Conservation (phyloP, 2,113 vertebrate species). For the Pseudorhombus dupliciocellatus region DNA sequence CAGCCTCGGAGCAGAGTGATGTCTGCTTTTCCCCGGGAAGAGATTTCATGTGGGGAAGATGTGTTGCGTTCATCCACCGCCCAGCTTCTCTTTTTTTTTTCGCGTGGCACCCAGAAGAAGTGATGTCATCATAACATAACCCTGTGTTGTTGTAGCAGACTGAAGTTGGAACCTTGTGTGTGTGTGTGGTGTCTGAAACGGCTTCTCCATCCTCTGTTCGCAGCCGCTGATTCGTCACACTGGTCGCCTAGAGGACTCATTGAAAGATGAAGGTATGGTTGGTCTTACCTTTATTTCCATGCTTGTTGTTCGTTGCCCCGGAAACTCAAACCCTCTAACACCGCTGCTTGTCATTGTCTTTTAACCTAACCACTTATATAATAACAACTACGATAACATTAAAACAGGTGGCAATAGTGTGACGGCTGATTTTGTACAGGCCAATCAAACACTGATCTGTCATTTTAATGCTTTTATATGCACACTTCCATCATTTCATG, state of each 20-base stretch:
- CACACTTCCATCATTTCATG: not conserved
- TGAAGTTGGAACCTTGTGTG: constrained; percentile 41
- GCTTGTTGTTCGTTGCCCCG: constrained; percentile 4
- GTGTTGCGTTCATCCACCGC: constrained; percentile 32
- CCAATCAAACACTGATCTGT: not conserved
- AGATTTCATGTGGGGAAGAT: constrained; percentile 4
- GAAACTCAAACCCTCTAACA: not conserved
- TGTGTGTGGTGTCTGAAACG: constrained; percentile 50
- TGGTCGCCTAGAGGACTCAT: constrained; percentile 72
- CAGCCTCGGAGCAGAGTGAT: not conserved
- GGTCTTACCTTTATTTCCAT: constrained; percentile 10
- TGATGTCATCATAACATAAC: constrained; percentile 76
- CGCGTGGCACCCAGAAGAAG: constrained; percentile 51
- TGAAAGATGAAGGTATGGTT: constrained; percentile 83
- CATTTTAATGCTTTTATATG: not conserved
- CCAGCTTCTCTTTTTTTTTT: constrained; percentile 27
- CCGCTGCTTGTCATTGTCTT: constrained; percentile 10
- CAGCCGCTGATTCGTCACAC: constrained; percentile 67
- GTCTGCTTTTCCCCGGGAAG: not conserved
- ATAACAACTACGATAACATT: no score
- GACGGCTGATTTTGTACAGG: no score
- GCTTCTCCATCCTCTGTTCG: constrained; percentile 55
- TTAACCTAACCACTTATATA: constrained; percentile 16
- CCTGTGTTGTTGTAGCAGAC: constrained; percentile 59
- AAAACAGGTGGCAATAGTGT: no score